Evolutionary conservation across 1,140 invertebrate species (phyloP), one percentile per base, ranked within the genome.

Genomic region (Theocolax elegans): DNA sequence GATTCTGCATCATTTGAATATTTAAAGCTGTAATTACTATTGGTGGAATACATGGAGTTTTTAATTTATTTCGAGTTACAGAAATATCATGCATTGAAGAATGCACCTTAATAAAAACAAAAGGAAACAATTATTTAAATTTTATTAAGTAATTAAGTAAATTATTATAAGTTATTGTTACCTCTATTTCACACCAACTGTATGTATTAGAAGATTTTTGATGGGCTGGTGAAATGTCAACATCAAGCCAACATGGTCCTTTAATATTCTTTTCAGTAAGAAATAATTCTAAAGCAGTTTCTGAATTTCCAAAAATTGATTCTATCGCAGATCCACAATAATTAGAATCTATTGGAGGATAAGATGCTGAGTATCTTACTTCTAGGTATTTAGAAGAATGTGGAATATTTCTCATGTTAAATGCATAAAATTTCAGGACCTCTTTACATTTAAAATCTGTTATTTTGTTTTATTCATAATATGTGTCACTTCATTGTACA

Each of bases 221-320:
- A 21, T 89, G 87, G 66, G 89, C 77, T 72, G 91, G 85, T 12
- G 93, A 90, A 73, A 89, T 87, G 69, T 90, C 91, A 4, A 99
- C 86, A 76, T 97, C 92, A 17, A 99, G 78, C 97, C 97, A 99
- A 74, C 94, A 93, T 0, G 97, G 97, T 0, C 97, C 97, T 85
- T 97, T 98, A 21, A 99, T 92, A 81, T 95, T 96, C 54, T 92
- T 88, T 72, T 97, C 94, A 8, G 99, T 82, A 0, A 99, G 81
- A 40, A 99, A 90, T 19, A 91, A 87, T 83, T 99, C 97, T 58
- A 99, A 82, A 17, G 92, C 89, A 71, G 92, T 93, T n/a, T 94
- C 93, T 67, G 92, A 94, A 0, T 91, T 88, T 0, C 97, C 97
- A 86, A 99, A 98, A 44, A 98, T 91, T 77, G 92, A 91, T 27